These are phyloP conservation scores for Cottoperca gobio DNA, from an alignment of 2,797 vertebrate species.

Conservation along the genomic window DNA sequence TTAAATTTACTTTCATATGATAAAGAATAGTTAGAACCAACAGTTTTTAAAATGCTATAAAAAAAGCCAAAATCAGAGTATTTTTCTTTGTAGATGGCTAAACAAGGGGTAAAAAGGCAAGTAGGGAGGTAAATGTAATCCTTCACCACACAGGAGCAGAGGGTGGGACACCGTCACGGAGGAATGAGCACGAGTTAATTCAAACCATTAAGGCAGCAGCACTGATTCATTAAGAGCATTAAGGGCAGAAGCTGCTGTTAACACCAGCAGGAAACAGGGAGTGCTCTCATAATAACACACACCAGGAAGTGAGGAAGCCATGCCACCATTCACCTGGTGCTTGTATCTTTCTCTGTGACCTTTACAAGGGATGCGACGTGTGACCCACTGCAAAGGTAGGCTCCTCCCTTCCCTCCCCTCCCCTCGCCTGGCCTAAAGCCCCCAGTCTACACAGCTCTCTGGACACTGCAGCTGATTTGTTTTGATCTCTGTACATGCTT, in stretches of 20 bases:
- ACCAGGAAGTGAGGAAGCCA: slow-evolving; percentile 58
- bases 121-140: neutral
- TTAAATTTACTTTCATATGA: neutral
- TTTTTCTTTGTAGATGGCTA: neutral
- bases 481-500: neutral
- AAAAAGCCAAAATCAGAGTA: neutral
- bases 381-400: slow-evolving; percentile 99
- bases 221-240: slow-evolving; percentile 11
- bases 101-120: neutral
- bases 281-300: slow-evolving; percentile 60
- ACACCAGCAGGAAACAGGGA: slow-evolving; percentile 49
- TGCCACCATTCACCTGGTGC: slow-evolving; percentile 88
- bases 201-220: slow-evolving; percentile 6
- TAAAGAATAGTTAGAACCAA: neutral
- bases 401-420: slow-evolving; percentile 33
- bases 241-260: slow-evolving; percentile 35
- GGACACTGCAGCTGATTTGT: slow-evolving; percentile 69
- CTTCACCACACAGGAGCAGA: slow-evolving; percentile 11
- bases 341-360: slow-evolving; percentile 98
- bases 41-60: neutral
- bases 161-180: neutral
- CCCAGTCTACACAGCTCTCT: slow-evolving; percentile 83
- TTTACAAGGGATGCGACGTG: slow-evolving; percentile 97
- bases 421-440: slow-evolving; percentile 1
- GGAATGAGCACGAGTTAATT: slow-evolving; percentile 33